Evolutionary conservation across 2,797 vertebrate genomes (phyloP).

Genomic region (Halcyon leucocephala): DNA sequence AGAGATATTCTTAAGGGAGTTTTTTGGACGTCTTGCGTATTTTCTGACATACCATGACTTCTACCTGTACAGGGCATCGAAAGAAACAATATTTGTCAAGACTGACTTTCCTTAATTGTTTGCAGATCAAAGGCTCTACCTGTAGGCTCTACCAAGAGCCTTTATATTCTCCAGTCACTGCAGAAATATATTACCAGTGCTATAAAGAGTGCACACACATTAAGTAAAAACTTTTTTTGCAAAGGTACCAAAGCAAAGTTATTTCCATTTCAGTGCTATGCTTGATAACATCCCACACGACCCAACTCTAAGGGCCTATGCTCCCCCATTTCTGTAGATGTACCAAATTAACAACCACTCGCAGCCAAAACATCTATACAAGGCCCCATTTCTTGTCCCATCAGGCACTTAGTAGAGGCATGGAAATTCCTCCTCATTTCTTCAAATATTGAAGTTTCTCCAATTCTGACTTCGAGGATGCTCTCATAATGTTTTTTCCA

Average conservation of each 20-base stretch:
- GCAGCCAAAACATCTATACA: rapidly evolving
- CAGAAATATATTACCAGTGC: background rate
- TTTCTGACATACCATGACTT: background rate
- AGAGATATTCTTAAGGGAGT: background rate
- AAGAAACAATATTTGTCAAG: background rate
- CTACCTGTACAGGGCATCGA: background rate
- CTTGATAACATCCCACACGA: background rate
- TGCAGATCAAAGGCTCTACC: background rate
- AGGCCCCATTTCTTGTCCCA: background rate
- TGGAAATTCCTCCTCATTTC: background rate
- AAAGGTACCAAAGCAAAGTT: background rate
- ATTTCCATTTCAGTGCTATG: background rate
- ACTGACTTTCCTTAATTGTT: background rate
- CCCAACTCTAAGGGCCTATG: background rate
- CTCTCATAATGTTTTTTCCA: constrained; percentile 32
- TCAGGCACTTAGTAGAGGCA: background rate
- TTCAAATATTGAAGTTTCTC: background rate
- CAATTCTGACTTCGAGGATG: constrained; percentile 8
- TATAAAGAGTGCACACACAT: background rate
- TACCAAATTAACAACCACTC: background rate
- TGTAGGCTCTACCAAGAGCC: background rate
- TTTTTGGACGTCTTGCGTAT: background rate
- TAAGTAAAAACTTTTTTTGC: background rate
- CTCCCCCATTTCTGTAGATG: background rate
- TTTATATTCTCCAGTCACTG: background rate